phyloP scores from a whole-genome alignment of 1,140 invertebrate species.

The Brachionus angularis region DNA sequence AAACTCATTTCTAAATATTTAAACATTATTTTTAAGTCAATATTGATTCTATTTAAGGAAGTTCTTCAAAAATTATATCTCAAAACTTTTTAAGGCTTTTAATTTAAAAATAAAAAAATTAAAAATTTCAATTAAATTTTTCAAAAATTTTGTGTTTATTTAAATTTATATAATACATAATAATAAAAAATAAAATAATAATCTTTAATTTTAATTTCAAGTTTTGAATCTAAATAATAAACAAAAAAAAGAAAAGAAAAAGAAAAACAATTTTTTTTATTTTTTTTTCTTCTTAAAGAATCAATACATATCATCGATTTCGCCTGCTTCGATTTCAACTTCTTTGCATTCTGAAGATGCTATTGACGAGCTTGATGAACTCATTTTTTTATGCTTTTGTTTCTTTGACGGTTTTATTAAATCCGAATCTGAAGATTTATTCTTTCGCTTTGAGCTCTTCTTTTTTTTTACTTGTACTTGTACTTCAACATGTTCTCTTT shows the following conservation, averaged over 20 bases:
- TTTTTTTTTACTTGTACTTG: neutral
- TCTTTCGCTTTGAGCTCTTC: conserved; percentile 11
- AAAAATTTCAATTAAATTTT: neutral
- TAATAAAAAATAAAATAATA: neutral
- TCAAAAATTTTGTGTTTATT: neutral
- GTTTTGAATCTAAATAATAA: neutral
- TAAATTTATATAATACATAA: conserved; percentile 2
- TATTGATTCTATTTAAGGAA: too few relatives aligned
- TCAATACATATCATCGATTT: conserved; percentile 28
- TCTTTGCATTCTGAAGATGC: neutral
- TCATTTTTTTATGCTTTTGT: conserved; percentile 21
- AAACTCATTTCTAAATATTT: too few relatives aligned
- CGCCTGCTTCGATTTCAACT: neutral
- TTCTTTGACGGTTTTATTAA: conserved; percentile 26
- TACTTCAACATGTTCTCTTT: conserved; percentile 2
- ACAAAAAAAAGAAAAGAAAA: neutral
- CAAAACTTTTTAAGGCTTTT: conserved; percentile 42
- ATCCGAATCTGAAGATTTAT: conserved; percentile 15
- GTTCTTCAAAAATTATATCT: too few relatives aligned
- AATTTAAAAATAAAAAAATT: neutral
- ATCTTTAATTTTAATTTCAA: neutral
- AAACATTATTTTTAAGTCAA: too few relatives aligned
- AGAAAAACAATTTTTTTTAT: too few relatives aligned
- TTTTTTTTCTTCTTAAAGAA: too few relatives aligned
- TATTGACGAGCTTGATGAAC: too few relatives aligned